Evolutionary conservation across 2,888 invertebrate genomes (phyloP), one percentile per base, ranked within the genome.

Genomic region (Drosophila mettleri): DNA sequence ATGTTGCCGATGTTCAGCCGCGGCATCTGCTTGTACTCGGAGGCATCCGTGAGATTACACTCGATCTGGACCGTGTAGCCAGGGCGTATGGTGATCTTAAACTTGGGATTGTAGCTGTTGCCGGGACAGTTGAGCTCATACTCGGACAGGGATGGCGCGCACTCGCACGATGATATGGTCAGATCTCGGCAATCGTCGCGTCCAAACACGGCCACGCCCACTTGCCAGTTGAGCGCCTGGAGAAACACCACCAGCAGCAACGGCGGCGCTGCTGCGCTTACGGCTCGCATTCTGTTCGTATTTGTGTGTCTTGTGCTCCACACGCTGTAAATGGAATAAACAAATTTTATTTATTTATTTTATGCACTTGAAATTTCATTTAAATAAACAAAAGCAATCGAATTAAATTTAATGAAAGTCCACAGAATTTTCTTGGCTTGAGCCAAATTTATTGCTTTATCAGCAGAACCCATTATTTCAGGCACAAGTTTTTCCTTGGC

Each of bases 111-210:
- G 27, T 83, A 81, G 20, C 66, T 78, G 16, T 79, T 76, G 2
- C 73, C 73, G 3, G 92, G 92, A 67, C 92, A 92, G 39, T 87
- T 83, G 31, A 92, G 88, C 63, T 92, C 92, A 39, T 86, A 90
- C 14, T 92, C 92, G 12, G 79, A 78, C 18, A 89, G 61, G n/a
- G 87, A 80, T 7, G 88, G 87, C 3, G 89, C 86, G 43, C 92
- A 92, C 31, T 88, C 86, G 45, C 92, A 92, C 9, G 84, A 58
- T 0, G 88, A 79, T 10, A 71, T 73, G 18, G 83, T 83, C 3
- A 91, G 61, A 43, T 91, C 89, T 38, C 73, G 86, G 54, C 91
- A 91, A 12, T 90, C 89, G 39, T 90, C 88, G 1, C 90, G 89
- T 3, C 82, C 83, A 43, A 75, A 88, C 33, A 36, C 53, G 18